Evolutionary conservation across 2,797 vertebrate genomes (phyloP).

Genomic region (Semaprochilodus insignis): DNA sequence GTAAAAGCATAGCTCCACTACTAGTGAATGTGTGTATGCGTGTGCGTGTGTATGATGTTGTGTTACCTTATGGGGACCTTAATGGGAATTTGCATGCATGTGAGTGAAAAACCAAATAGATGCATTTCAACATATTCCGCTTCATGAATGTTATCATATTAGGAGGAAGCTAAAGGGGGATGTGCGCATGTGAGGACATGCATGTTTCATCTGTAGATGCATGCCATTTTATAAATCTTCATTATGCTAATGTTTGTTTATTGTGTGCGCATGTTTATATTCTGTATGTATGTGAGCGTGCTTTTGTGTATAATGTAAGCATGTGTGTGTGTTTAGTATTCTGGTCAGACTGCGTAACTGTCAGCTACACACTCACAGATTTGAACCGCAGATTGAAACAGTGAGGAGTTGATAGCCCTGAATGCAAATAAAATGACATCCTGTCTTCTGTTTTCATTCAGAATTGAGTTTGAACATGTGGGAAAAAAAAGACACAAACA

Average conservation of each 20-base stretch:
- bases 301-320: constrained; percentile 63
- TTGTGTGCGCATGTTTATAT: constrained; percentile 45
- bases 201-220: not conserved
- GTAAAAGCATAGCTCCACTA: too few species aligned
- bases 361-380: constrained; percentile 71
- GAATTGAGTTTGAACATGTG: not conserved
- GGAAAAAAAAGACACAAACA: constrained; percentile 2
- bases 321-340: constrained; percentile 72
- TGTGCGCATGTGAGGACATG: constrained; percentile 18
- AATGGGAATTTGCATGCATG: constrained; percentile 8
- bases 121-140: not conserved
- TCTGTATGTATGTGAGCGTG: constrained; percentile 26
- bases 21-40: not conserved
- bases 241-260: constrained; percentile 34
- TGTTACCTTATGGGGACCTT: not conserved
- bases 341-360: constrained; percentile 65
- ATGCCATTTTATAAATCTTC: constrained; percentile 38
- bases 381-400: constrained; percentile 75
- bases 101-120: not conserved
- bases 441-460: constrained; percentile 30
- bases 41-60: not conserved
- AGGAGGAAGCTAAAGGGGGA: constrained; percentile 36
- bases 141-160: not conserved
- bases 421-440: constrained; percentile 74
- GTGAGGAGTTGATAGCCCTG: constrained; percentile 71